Evolutionary conservation across 1,140 invertebrate species (phyloP), one percentile per base, ranked within the genome.

Genomic region (Stegodyphus dumicola): DNA sequence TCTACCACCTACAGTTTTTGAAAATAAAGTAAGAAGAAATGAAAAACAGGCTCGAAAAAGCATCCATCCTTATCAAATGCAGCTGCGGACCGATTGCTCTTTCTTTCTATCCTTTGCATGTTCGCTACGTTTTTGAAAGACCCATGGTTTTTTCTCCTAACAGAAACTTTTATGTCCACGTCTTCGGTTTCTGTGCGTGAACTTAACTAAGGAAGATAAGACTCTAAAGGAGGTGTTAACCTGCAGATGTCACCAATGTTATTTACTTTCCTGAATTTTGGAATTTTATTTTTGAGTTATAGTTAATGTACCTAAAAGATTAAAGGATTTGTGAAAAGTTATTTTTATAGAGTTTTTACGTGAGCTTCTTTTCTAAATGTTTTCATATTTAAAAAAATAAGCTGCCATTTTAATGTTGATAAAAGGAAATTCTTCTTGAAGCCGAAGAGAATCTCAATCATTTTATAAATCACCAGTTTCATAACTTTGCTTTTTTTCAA

Each of bases 1-100:
- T 81, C 78, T 81, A 81, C 69, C 78, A 49, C 78, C 78, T 64
- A 73, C 78, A 81, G 78, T 81, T 81, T 73, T 54, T 17, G 53
- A 18, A 81, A 81, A 81, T 73, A 81, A 77, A 77, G 66, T 65
- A 70, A 79, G 17, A 18, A 79, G 18, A 79, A 81, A 56, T 51
- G n/a, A 17, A 71, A 60, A 48, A 15, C 60, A 81, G 51, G 67
- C 73, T 73, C 65, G 18, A 71, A 80, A 54, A 64, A 73, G 52
- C 17, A 77, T 73, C 15, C 51, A 64, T 48, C 54, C 66, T 81
- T 73, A 81, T 81, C 78, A 81, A 81, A 81, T 64, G 67, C 78
- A 81, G 78, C 78, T 81, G 78, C 15, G 18, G 73, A 73, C 67
- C 11, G 67, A 70, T 81, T 65, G 54, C 53, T 52, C 18, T 13